Evolutionary conservation across 1,140 invertebrate species (phyloP).

Genomic region (Halictus rubicundus): DNA sequence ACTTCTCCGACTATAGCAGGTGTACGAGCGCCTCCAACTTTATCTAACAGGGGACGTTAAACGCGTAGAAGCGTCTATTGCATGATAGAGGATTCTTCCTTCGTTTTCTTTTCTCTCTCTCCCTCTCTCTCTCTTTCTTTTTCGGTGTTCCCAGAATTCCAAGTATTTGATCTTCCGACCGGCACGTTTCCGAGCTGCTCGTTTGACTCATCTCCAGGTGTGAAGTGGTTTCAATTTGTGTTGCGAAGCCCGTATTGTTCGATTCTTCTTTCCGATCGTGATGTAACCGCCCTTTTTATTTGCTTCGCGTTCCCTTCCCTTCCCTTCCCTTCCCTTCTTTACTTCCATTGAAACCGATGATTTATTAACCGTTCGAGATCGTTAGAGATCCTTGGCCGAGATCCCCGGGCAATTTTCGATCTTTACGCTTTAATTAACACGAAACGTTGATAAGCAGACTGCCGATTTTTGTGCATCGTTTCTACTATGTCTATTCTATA

Average conservation of each 20-base stretch:
- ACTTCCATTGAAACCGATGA: no score
- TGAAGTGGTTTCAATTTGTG: neutral
- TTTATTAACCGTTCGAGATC: no score
- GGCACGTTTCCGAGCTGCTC: neutral
- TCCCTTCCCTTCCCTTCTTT: no score
- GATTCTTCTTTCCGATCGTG: neutral
- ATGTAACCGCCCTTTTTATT: no score
- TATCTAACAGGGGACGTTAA: conserved; percentile 45
- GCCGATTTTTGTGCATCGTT: no score
- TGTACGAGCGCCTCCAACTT: conserved; percentile 22
- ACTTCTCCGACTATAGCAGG: conserved; percentile 25
- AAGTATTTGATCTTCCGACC: neutral
- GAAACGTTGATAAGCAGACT: no score
- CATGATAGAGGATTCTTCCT: conserved; percentile 14
- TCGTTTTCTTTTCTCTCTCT: neutral
- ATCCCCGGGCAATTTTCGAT: no score
- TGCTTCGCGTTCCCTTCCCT: no score
- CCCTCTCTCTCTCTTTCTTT: no score
- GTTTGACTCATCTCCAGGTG: neutral
- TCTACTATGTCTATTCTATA: no score
- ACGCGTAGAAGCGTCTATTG: conserved; percentile 18
- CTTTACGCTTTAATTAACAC: no score
- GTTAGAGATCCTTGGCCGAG: no score
- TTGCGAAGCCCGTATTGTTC: neutral
- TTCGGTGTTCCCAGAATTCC: neutral